Evolutionary conservation across 2,797 vertebrate genomes (phyloP).

Genomic region (Loris lydekkerianus): DNA sequence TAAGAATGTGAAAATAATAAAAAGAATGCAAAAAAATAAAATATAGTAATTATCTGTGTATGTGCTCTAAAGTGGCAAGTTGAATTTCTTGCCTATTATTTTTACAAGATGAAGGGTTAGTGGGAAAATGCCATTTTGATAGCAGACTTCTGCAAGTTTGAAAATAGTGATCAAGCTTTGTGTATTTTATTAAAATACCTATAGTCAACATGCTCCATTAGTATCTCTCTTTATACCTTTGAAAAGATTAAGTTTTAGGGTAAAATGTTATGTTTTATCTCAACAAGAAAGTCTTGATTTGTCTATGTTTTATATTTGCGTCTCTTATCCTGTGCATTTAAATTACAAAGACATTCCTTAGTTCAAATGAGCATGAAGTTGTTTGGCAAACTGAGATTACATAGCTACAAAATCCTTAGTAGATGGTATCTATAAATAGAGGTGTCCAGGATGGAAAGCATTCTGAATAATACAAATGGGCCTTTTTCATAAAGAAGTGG

Average conservation of each 20-base stretch:
- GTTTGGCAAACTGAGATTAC: slow-evolving; percentile 72
- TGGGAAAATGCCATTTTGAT: slow-evolving; percentile 45
- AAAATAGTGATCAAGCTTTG: slow-evolving; percentile 50
- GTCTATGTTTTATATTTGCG: slow-evolving; percentile 60
- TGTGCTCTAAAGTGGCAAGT: neutral
- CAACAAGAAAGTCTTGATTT: slow-evolving; percentile 63
- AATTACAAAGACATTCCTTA: slow-evolving; percentile 77
- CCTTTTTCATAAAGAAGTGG: slow-evolving; percentile 78
- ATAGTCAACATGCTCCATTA: slow-evolving; percentile 49
- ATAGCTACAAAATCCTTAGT: slow-evolving; percentile 53
- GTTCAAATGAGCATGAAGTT: slow-evolving; percentile 69
- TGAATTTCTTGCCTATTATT: slow-evolving; percentile 60
- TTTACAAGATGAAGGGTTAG: slow-evolving; percentile 36
- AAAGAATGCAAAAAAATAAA: neutral
- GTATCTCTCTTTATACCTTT: slow-evolving; percentile 39
- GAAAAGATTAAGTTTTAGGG: slow-evolving; percentile 20
- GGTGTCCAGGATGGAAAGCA: slow-evolving; percentile 65
- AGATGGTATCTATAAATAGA: slow-evolving; percentile 70
- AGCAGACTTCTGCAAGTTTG: slow-evolving; percentile 16
- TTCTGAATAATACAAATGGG: slow-evolving; percentile 76
- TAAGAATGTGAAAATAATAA: slow-evolving; percentile 66
- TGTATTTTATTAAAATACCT: slow-evolving; percentile 60
- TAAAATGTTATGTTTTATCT: slow-evolving; percentile 62
- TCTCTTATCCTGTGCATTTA: slow-evolving; percentile 68
- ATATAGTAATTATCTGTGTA: slow-evolving; percentile 37